Evolutionary conservation across 2,113 vertebrate species (phyloP), one percentile per base, ranked within the genome.

Genomic region (Beaufortia kweichowensis): DNA sequence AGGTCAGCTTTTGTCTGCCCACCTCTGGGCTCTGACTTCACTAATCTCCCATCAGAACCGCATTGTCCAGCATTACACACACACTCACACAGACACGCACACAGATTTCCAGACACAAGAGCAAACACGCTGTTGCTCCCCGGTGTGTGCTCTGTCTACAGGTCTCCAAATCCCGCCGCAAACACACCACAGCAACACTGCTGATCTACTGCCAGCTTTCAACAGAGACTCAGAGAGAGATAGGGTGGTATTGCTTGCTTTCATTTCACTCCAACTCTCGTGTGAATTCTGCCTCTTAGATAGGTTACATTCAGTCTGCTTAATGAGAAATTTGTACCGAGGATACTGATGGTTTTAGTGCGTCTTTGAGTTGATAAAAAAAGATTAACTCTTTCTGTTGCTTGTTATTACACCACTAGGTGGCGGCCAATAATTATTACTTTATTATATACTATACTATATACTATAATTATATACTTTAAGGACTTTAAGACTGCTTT

Each of bases 71-170:
- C 57, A 63, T 48, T 19, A 61, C 70, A 67, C 48, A 61, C 71
- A 66, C 63, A 41, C 43, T n/a, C 60, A 67, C 53, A 39, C 48
- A 57, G n/a, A 48, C 50, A 46, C 43, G 14, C 68, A 26, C 56
- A 61, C 39, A 61, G 39, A 74, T 61, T 74, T 76, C 77, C 67
- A 79, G 77, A 79, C 73, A 82, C 77, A 76, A 79, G 77, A 69
- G 71, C 81, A 82, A 82, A 82, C 77, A 77, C 73, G 65, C 43
- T 43, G 35, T 43, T 21, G 63, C 74, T 82, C 81, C 74, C 74
- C 19, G 14, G 74, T 82, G 81, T 82, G 77, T 82, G 72, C 74
- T 82, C 77, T 79, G 77, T 75, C 81, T 79, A 79, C 81, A 79
- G 72, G 81, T 82, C 81, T 82, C 81, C 73, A 77, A 79, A 82